phyloP scores from a whole-genome alignment of 2,797 vertebrate genomes.

The Cuniculus paca region DNA sequence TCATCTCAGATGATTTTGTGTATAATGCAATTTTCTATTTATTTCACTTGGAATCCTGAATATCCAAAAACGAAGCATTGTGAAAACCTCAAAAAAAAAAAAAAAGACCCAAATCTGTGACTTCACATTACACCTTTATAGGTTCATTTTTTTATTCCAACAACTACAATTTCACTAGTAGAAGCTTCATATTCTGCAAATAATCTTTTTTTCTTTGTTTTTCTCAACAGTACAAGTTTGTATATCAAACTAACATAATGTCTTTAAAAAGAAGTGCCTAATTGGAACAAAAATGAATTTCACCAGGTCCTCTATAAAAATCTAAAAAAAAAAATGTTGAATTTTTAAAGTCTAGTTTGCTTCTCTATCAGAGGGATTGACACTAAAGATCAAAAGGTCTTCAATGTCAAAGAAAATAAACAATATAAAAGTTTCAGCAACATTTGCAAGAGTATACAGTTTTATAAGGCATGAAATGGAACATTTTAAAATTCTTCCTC shows the following conservation, averaged over 20 bases:
- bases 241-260: neutral
- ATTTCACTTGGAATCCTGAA: neutral
- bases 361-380: neutral
- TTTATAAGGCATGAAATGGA: constrained; percentile 8
- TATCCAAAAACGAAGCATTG: neutral
- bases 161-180: neutral
- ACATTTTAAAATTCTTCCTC: neutral
- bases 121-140: neutral
- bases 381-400: neutral
- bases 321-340: neutral
- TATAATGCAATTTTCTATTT: neutral
- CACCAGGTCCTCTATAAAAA: neutral
- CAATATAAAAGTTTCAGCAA: neutral
- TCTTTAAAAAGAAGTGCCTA: neutral
- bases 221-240: constrained; percentile 34
- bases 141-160: neutral
- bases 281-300: neutral
- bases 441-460: neutral
- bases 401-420: neutral
- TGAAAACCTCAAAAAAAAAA: neutral
- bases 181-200: neutral
- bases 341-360: neutral
- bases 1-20: neutral
- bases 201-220: neutral
- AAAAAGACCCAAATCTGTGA: neutral